Evolutionary conservation across 2,888 invertebrate genomes (phyloP).

Genomic region (Drosophila mimica): DNA sequence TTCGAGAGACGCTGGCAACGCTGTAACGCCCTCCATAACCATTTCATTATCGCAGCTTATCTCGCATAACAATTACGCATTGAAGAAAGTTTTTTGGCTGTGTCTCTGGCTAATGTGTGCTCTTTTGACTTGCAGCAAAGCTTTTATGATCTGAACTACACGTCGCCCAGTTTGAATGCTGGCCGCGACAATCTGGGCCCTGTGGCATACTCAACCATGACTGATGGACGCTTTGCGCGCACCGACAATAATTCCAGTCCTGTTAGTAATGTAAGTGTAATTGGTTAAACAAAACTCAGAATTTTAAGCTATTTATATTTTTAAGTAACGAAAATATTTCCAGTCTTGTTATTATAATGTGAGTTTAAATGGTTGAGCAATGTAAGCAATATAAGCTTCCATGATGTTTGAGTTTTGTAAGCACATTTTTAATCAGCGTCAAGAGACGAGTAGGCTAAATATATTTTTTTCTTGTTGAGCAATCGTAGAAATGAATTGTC

Average conservation of each 20-base stretch:
- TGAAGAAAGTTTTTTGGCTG: neutral
- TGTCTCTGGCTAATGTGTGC: slow-evolving; percentile 6
- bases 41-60: slow-evolving; percentile 43
- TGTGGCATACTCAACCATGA: slow-evolving; percentile 89
- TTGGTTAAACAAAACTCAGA: neutral
- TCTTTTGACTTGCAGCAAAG: slow-evolving; percentile 79
- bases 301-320: neutral
- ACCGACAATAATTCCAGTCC: slow-evolving; percentile 93
- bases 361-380: neutral
- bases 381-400: neutral
- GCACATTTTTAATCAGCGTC: neutral
- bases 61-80: slow-evolving; percentile 13
- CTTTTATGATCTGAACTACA: slow-evolving; percentile 91
- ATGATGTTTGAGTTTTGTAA: neutral
- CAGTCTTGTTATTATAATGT: neutral
- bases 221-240: slow-evolving; percentile 89
- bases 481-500: neutral
- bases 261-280: slow-evolving; percentile 84
- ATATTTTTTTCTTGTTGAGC: neutral
- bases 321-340: neutral
- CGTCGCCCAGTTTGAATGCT: slow-evolving; percentile 89
- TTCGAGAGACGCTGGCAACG: slow-evolving; percentile 42
- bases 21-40: slow-evolving; percentile 33
- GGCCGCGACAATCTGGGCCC: slow-evolving; percentile 88
- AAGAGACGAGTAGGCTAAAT: neutral